Conservation (phyloP, 2,797 vertebrate species). For the Rhinatrema bivittatum region DNA sequence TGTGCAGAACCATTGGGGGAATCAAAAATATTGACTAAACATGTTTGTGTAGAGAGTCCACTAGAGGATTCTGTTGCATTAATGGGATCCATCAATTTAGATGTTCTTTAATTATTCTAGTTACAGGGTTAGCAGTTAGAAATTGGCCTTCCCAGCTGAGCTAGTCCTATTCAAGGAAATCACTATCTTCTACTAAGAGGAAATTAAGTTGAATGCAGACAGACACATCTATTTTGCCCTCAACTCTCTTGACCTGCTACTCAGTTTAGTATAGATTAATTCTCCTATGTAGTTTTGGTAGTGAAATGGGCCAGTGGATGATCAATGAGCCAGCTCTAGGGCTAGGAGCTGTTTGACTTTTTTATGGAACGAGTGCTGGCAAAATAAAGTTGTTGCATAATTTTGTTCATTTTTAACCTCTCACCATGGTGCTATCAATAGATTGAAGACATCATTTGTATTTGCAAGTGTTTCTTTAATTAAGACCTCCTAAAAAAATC, state of each 20-base stretch:
- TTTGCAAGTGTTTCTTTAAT: constrained; percentile 95
- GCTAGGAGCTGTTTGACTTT: constrained; percentile 36
- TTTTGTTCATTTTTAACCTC: constrained; percentile 66
- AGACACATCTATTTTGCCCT: constrained; percentile 43
- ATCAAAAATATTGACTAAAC: constrained; percentile 89
- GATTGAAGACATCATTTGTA: constrained; percentile 88
- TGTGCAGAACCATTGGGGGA: constrained; percentile 75
- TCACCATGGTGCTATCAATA: constrained; percentile 74
- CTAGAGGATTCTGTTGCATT: constrained; percentile 60
- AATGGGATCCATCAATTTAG: constrained; percentile 66
- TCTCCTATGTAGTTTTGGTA: constrained; percentile 29
- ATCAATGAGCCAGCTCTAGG: constrained; percentile 35
- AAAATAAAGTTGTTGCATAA: constrained; percentile 64
- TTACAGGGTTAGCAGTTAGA: constrained; percentile 65
- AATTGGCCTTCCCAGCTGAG: constrained; percentile 53
- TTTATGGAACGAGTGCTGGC: constrained; percentile 45
- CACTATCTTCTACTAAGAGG: constrained; percentile 1
- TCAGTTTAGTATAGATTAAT: constrained; percentile 47
- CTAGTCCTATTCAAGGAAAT: constrained; percentile 21
- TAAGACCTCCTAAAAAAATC: constrained; percentile 91
- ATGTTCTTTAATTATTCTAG: constrained; percentile 71
- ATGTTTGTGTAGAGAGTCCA: constrained; percentile 55
- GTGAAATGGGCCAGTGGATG: constrained; percentile 38
- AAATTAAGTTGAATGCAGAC: constrained; percentile 21
- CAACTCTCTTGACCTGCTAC: constrained; percentile 36